Conservation (phyloP, 2,113 vertebrate species). For the Drymodes brunneopygia region DNA sequence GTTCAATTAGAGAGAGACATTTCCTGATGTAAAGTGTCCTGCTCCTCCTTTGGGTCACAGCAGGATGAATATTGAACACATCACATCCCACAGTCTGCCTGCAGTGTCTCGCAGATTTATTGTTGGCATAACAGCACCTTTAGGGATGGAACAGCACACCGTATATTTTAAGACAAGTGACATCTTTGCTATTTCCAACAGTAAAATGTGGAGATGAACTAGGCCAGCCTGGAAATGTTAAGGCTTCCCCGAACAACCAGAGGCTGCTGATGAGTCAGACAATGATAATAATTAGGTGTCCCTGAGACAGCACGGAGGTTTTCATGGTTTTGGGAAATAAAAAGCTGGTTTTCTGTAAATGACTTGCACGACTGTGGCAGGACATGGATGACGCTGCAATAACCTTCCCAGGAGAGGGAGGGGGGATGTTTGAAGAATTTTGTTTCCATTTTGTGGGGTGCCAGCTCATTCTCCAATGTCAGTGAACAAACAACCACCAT, state of each 20-base stretch:
- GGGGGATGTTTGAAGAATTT: neutral
- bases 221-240: constrained; percentile 27
- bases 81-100: constrained; percentile 26
- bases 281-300: neutral
- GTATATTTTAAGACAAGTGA: constrained; percentile 61
- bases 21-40: constrained; percentile 4
- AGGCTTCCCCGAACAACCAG: neutral
- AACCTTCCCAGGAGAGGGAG: neutral
- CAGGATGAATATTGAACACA: constrained; percentile 52
- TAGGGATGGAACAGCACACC: constrained; percentile 38
- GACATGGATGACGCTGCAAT: neutral
- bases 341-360: neutral
- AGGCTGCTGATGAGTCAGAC: neutral
- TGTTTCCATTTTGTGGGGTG: neutral
- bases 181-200: constrained; percentile 61
- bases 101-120: constrained; percentile 45
- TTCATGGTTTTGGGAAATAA: neutral
- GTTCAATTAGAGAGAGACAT: constrained; percentile 11
- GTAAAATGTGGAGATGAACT: neutral
- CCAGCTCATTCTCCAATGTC: neutral
- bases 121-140: constrained; percentile 56
- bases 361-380: neutral
- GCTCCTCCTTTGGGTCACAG: constrained; percentile 37
- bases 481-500: neutral
- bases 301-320: neutral